These are phyloP conservation scores for Drosophila anceps DNA, from an alignment of 2,888 invertebrate species.

Conservation along the genomic window DNA sequence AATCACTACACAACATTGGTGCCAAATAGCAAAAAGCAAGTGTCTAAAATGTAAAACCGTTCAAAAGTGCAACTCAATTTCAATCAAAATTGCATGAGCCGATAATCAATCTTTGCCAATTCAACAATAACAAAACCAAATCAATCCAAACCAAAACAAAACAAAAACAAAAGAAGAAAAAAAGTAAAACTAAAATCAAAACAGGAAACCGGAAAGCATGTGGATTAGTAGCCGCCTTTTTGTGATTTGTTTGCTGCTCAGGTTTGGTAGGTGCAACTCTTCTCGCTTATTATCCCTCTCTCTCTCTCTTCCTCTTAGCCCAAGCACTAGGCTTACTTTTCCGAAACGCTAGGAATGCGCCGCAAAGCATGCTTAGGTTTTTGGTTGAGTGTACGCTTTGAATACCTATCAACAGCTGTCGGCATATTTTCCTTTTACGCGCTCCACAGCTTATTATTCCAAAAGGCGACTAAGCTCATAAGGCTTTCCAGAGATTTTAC, in stretches of 20 bases:
- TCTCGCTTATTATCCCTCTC: conserved; percentile 3
- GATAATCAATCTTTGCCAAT: conserved; percentile 27
- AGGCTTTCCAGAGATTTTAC: conserved; percentile 52
- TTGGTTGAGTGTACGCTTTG: conserved; percentile 35
- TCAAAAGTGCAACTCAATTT: conserved; percentile 37
- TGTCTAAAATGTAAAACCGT: conserved; percentile 44
- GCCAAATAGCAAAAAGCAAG: conserved; percentile 54
- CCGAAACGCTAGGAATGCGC: conserved; percentile 55
- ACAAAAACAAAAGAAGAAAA: conserved; percentile 25
- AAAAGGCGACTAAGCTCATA: conserved; percentile 55
- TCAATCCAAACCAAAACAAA: conserved; percentile 12
- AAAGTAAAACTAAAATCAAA: conserved; percentile 64
- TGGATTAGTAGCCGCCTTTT: conserved; percentile 85
- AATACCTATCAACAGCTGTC: conserved; percentile 69
- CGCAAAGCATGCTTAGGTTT: conserved; percentile 58
- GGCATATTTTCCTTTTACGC: conserved; percentile 61
- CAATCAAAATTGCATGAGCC: conserved; percentile 35
- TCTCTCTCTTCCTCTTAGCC: conserved; percentile 45
- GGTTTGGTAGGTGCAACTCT: conserved; percentile 83
- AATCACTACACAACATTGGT: conserved; percentile 46
- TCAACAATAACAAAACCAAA: conserved; percentile 24
- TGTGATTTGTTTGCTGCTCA: conserved; percentile 84
- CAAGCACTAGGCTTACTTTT: conserved; percentile 53
- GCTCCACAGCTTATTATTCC: conserved; percentile 65
- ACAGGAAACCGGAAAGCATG: conserved; percentile 83